phyloP scores from a whole-genome alignment of 37 sponge, comb jelly and placozoan species.

The Hexactinellida sp. region DNA sequence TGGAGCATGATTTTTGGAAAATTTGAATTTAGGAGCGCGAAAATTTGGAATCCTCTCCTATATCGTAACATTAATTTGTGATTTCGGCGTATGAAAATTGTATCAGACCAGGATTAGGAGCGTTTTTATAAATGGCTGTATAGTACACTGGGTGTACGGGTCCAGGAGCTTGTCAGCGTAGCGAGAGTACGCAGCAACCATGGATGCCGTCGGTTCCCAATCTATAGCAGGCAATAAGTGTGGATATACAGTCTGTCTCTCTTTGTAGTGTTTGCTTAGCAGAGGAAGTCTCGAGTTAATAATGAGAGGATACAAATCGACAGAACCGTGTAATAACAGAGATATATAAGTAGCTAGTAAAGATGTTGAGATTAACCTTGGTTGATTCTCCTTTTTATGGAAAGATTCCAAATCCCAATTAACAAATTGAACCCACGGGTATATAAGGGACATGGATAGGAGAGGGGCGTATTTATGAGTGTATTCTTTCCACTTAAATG shows the following conservation, averaged over 20 bases:
- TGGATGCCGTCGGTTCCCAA: background rate
- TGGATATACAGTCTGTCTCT: background rate
- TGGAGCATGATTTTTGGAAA: too few relatives aligned
- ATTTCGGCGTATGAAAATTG: too few relatives aligned
- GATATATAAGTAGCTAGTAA: background rate
- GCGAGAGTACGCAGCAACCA: background rate
- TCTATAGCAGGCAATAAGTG: background rate
- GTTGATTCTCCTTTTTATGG: background rate
- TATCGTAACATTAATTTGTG: too few relatives aligned
- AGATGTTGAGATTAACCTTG: background rate
- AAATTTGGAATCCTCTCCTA: too few relatives aligned
- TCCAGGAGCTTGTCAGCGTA: background rate
- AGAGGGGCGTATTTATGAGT: background rate
- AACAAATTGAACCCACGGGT: background rate
- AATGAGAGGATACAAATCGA: background rate
- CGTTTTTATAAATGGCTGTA: too few relatives aligned
- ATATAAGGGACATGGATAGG: background rate
- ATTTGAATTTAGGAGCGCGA: too few relatives aligned
- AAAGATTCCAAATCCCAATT: background rate
- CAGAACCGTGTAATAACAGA: background rate
- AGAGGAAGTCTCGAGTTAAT: background rate
- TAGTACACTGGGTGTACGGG: background rate
- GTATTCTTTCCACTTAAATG: background rate
- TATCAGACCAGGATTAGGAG: too few relatives aligned
- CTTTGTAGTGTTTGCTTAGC: background rate